phyloP scores from a whole-genome alignment of 2,797 vertebrate species.

The Poeciliopsis presidionis region DNA sequence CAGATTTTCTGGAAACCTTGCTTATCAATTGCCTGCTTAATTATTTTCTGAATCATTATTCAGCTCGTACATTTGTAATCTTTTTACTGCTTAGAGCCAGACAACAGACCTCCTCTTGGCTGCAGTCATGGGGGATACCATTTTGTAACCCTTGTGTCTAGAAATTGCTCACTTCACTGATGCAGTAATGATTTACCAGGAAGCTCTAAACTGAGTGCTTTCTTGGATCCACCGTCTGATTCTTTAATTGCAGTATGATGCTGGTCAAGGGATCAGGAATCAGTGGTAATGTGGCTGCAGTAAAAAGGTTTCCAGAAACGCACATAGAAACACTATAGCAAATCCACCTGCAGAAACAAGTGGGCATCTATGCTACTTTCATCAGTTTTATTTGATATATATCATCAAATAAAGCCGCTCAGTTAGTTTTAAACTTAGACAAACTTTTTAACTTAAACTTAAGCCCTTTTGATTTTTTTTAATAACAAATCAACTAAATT shows the following conservation, averaged over 20 bases:
- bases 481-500: background rate
- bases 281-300: slow-evolving; percentile 5
- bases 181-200: slow-evolving; percentile 58
- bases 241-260: slow-evolving; percentile 47
- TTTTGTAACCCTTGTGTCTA: slow-evolving; percentile 66
- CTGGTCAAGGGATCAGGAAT: slow-evolving; percentile 14
- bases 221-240: slow-evolving; percentile 21
- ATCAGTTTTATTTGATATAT: background rate
- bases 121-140: slow-evolving; percentile 51
- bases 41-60: slow-evolving; percentile 73
- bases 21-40: slow-evolving; percentile 70
- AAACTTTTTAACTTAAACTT: background rate
- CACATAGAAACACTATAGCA: slow-evolving; percentile 25
- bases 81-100: slow-evolving; percentile 72
- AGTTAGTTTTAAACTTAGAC: background rate
- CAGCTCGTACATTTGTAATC: slow-evolving; percentile 57
- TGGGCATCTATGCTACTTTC: background rate
- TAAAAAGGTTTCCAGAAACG: slow-evolving; percentile 16
- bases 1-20: slow-evolving; percentile 41
- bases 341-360: slow-evolving; percentile 18
- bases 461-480: background rate
- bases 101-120: slow-evolving; percentile 60
- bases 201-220: slow-evolving; percentile 34
- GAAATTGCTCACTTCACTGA: slow-evolving; percentile 47
- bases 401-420: background rate